Evolutionary conservation across 2,888 invertebrate genomes (phyloP), one percentile per base, ranked within the genome.

Genomic region (Euplagia quadripunctaria): DNA sequence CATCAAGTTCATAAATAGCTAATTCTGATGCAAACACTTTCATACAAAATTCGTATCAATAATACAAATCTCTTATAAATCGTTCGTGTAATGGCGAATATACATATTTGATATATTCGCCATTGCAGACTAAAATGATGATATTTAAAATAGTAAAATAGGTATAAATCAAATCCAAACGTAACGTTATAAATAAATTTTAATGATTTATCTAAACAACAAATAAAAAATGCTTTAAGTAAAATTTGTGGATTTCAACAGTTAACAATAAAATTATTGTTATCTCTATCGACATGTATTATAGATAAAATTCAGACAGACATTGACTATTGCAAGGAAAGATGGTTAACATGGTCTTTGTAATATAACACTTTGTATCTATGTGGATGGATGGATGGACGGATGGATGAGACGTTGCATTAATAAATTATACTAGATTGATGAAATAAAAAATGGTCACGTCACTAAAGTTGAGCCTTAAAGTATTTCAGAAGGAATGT

Each of bases 1-100:
- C 64, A 75, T 78, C 63, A 75, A 68, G 68, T 74, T 42, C 70
- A 71, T 71, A 74, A 72, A 78, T 72, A 79, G 71, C 58, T 72
- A 64, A 46, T 51, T 51, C 41, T 31, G 14, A 55, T 55, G 31
- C 64, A 55, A 55, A 55, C 20, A 52, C 0, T 51, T 31, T 1
- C 52, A 42, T 42, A 20, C 20, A 16, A 58, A 43, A 68, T 20
- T 20, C 14, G 16, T 12, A 68, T 20, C 14, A 42, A 17, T 55
- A n/a, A 55, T 20, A 20, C n/a, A 52, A 12, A n/a, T n/a, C 12
- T 17, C 20, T 31, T 41, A n/a, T 51, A 67, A 67, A 41, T 42
- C 42, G 42, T 42, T 17, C 8, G 17, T 9, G 6, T 7, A 41
- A 41, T 41, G 16, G 8, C 12, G 16, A 51, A 51, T 11, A 66